These are phyloP conservation scores for Laticauda colubrina DNA, from an alignment of 2,113 vertebrate species.

Conservation along the genomic window DNA sequence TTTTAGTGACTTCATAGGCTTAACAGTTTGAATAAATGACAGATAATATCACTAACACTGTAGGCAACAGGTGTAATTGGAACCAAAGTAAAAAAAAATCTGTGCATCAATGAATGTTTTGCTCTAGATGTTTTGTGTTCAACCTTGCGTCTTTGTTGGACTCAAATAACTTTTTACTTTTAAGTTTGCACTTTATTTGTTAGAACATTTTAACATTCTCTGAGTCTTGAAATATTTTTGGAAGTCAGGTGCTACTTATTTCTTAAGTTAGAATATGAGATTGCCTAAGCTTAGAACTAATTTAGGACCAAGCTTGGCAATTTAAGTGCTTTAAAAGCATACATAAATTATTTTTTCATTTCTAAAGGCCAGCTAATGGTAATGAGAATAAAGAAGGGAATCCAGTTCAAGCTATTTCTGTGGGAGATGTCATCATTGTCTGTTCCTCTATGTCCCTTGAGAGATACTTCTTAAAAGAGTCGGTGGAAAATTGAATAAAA, in stretches of 20 bases:
- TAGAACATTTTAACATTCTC: not conserved
- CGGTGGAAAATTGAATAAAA: too few relatives aligned
- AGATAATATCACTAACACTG: not conserved
- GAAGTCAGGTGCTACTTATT: not conserved
- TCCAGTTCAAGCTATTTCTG: too few relatives aligned
- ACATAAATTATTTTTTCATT: not conserved
- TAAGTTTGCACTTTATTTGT: not conserved
- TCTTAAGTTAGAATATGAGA: not conserved
- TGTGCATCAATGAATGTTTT: not conserved
- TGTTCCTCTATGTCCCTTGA: too few relatives aligned
- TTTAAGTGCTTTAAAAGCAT: not conserved
- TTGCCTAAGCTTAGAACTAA: not conserved
- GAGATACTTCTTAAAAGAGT: too few relatives aligned
- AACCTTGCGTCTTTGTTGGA: not conserved
- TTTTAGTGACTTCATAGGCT: not conserved
- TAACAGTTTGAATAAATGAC: not conserved
- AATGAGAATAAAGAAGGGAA: too few relatives aligned
- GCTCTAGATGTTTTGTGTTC: not conserved
- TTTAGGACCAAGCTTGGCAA: not conserved
- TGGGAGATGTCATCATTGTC: too few relatives aligned
- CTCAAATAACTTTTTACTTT: not conserved
- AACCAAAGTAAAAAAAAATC: not conserved
- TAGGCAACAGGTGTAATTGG: not conserved
- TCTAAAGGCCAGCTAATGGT: too few relatives aligned
- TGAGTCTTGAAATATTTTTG: not conserved